Evolutionary conservation across 1,140 invertebrate species (phyloP), one percentile per base, ranked within the genome.

Genomic region (Nebria ingens): DNA sequence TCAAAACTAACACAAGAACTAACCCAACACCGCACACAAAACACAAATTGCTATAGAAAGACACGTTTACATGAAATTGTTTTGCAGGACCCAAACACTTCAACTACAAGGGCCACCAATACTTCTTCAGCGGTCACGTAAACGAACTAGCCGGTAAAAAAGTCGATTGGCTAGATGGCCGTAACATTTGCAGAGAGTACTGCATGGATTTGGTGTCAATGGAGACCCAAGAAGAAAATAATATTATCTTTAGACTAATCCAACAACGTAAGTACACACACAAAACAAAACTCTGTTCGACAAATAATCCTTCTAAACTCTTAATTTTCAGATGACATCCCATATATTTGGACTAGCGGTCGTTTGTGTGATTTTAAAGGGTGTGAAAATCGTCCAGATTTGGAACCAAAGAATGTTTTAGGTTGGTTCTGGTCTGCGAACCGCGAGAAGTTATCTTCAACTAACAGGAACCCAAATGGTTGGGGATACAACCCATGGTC

Each of bases 401-500:
- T 94, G 38, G 88, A 92, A 68, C 91, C 91, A 23, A 88, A 92
- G 68, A 82, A 80, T 58, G 65, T 93, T 42, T 84, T 84, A 63
- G 91, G 91, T 3, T 94, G 91, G 91, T 94, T 94, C 80, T 94
- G 90, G 90, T 92, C 89, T 6, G 86, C 87, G 25, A 91, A 89
- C 64, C 82, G 90, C 52, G 88, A 85, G 69, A 93, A 93, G 77
- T 86, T 93, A 73, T 73, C 87, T 49, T 84, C 90, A 25, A 93
- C 90, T 55, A 91, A 89, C 71, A 80, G 83, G 73, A 78, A 78
- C 54, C 76, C 76, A 42, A 70, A 69, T 53, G 82, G 83, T 17
- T 89, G 82, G 80, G 73, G 76, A 51, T 89, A 87, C 79, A 89
- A 88, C 66, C 86, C 89, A 20, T 93, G 91, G 90, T 89, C 86